Base-by-base conservation (phyloP, 2,888 invertebrate species). In the Sycophila texana region DNA sequence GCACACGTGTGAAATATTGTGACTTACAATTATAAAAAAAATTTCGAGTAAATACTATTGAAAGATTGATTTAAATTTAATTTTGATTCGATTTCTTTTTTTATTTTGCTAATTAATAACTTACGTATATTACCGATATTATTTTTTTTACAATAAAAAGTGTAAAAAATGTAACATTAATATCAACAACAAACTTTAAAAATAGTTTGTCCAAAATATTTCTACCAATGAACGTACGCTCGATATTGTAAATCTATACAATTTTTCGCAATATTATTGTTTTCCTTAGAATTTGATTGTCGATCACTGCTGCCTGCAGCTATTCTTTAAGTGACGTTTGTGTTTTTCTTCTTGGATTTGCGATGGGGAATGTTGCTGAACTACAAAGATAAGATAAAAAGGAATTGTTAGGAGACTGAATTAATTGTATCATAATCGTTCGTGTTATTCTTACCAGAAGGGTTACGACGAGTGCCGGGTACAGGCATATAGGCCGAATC, bases 381-480 rank as follows among this genome's bases (percentile, higher is more conserved):
- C 79, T 74, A 20, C 1, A 73, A 74, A 61, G 47, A 14, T 47
- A 57, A 14, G 2, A 58, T 14, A 2, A 39, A 10, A 60, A 10
- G 4, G 3, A 63, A 63, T 70, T 20, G 51, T 20, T 13, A 55
- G 53, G 18, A 20, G 16, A 49, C 12, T 57, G 30, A 70, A 10
- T 53, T 53, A 51, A 51, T 53, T 53, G 10, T 30, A 13, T 16
- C 5, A 14, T 60, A 26, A 30, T 5, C 30, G 39, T 39, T 39
- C 39, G 0, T 39, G 5, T 39, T 39, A 39, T 39, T 10, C 63
- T 16, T 73, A 81, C 78, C 73, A 26, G 74, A 49, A 58, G 89
- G 89, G 77, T 86, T 92, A 84, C 95, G 91, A 80, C 95, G 91
- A 85, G 95, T 95, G 67, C 95, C 95, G 89, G 95, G 95, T 86